Conservation (phyloP, 2,888 invertebrate species). For the Eupithecia subumbrata region DNA sequence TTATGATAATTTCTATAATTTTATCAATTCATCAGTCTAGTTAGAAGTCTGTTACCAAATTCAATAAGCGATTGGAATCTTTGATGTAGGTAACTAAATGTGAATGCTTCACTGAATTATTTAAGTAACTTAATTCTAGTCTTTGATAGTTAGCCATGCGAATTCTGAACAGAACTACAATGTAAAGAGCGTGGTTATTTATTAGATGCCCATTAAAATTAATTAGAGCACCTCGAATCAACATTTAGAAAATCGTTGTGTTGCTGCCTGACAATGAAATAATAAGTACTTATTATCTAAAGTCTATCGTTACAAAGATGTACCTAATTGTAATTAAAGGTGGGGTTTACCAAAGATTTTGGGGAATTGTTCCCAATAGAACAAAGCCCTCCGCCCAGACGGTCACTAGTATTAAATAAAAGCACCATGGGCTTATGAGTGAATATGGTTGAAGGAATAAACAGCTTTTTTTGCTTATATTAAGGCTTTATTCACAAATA, state of each 20-base stretch:
- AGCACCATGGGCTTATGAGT: no score
- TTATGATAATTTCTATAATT: background rate
- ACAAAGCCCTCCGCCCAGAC: no score
- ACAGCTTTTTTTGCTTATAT: no score
- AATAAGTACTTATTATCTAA: background rate
- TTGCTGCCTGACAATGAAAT: background rate
- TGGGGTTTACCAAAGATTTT: no score
- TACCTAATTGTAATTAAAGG: no score
- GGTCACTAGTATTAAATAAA: no score
- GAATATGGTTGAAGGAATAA: no score
- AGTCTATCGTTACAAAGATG: background rate
- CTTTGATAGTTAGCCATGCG: background rate
- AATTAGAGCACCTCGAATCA: background rate
- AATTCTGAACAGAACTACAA: background rate
- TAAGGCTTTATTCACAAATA: no score
- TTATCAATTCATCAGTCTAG: background rate
- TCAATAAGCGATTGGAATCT: conserved; percentile 20
- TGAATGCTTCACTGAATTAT: conserved; percentile 1
- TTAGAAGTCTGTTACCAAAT: conserved; percentile 7
- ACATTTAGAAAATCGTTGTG: background rate
- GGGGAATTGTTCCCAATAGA: no score
- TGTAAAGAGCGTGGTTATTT: background rate
- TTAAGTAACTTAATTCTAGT: background rate
- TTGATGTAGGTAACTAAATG: conserved; percentile 11
- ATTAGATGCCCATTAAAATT: background rate